Evolutionary conservation across 1,140 invertebrate species (phyloP), one percentile per base, ranked within the genome.

Genomic region (Papilio machaon): DNA sequence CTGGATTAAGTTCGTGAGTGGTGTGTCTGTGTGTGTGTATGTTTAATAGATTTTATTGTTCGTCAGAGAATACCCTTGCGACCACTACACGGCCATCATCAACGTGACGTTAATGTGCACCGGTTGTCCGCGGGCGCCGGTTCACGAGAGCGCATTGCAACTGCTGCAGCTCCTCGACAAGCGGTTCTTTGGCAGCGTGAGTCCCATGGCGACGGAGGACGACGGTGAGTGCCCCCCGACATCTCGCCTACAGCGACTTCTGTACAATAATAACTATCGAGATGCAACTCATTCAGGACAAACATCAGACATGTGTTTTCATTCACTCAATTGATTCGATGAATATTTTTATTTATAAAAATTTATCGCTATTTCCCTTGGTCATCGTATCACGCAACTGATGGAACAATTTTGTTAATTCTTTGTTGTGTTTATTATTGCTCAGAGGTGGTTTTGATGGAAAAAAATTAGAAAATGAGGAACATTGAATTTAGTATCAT

Each of bases 51-150:
- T 38, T 15, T 43, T 30, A 17, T 49, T 13, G 81, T 88, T 86
- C 91, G 94, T 82, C 92, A 98, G 99, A 86, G 99, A 99, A 94
- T 99, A 99, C 95, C 99, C 99, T 10, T 99, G 99, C 95, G 99
- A 99, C 93, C 98, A 99, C 95, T 99, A 99, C 93, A 99, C 99
- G 43, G 98, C 99, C 13, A 98, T 99, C 86, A 98, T 99, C 88
- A 99, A 99, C 90, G 98, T 99, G 9, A 99, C 99, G 0, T 96
- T 99, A 35, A 97, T 99, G 95, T 99, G 98, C 94, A 98, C 98
- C 5, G 99, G 98, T 17, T 99, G 98, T 93, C 98, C 99, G 0
- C 96, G 98, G 43, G 97, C 97, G n/a, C 95, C 96, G 23, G 97
- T 99, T 1, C 97, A 99, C 90, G 98, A 99, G 89, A 98, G 97